A percentile compares a stretch with the other conserved stretches of the same genome.
Evolutionary conservation across 2,888 invertebrate genomes (phyloP).

Genomic region (Apeira syringaria): DNA sequence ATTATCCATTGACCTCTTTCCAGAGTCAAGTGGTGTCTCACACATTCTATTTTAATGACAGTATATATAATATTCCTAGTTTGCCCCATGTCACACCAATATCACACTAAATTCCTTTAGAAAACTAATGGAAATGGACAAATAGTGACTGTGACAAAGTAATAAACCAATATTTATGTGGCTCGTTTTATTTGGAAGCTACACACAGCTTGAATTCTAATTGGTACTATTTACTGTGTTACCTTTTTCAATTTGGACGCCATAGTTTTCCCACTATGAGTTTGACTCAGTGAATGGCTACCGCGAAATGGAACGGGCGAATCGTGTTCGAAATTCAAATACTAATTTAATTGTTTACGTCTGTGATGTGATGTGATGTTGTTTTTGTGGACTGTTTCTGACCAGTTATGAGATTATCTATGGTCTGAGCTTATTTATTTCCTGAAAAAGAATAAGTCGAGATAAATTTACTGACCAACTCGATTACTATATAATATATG

Average conservation of each 20-base stretch:
- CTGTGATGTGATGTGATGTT: constrained; percentile 1
- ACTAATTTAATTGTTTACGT: constrained; percentile 21
- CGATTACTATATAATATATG: too few species aligned
- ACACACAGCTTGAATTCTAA: constrained; percentile 59
- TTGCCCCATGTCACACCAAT: constrained; percentile 3
- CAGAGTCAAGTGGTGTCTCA: constrained; percentile 12
- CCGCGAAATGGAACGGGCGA: constrained; percentile 53
- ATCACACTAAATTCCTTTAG: not conserved
- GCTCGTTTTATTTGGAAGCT: constrained; percentile 45
- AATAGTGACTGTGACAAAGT: constrained; percentile 7
- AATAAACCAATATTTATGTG: not conserved
- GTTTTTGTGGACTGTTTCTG: constrained; percentile 40
- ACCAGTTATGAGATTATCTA: constrained; percentile 35
- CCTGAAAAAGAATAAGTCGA: too few species aligned
- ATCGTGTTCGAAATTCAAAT: constrained; percentile 48
- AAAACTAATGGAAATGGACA: not conserved
- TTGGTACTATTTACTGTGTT: constrained; percentile 49
- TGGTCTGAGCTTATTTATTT: constrained; percentile 25
- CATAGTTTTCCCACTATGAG: constrained; percentile 47
- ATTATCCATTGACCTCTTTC: constrained; percentile 65
- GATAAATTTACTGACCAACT: too few species aligned
- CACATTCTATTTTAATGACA: constrained; percentile 28
- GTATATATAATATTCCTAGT: constrained; percentile 17
- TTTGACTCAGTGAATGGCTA: constrained; percentile 33
- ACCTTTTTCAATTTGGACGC: constrained; percentile 45